phyloP scores from a whole-genome alignment of 2,113 vertebrate genomes.

The Apeltes quadracus region DNA sequence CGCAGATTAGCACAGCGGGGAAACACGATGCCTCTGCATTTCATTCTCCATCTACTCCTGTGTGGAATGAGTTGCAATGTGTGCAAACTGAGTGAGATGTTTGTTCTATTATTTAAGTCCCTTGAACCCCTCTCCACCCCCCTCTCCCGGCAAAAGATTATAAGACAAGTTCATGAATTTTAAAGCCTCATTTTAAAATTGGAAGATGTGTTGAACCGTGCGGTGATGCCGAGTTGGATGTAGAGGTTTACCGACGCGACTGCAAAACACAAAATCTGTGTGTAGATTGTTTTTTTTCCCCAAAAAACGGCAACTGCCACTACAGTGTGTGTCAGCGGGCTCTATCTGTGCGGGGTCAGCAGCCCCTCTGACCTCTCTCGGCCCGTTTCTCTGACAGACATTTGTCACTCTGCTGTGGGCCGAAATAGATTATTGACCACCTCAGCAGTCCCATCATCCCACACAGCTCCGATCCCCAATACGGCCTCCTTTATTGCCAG shows the following conservation, averaged over 20 bases:
- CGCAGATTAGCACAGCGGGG: not conserved
- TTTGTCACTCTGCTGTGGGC: constrained; percentile 83
- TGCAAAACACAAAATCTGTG: constrained; percentile 21
- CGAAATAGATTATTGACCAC: constrained; percentile 87
- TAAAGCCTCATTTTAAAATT: constrained; percentile 35
- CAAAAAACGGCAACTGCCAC: constrained; percentile 20
- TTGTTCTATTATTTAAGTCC: not conserved
- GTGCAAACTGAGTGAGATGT: no score
- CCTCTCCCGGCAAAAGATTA: not conserved
- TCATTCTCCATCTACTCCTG: not conserved
- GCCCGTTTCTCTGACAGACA: constrained; percentile 82
- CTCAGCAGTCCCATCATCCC: constrained; percentile 77
- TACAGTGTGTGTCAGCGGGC: constrained; percentile 1
- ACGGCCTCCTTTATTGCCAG: constrained; percentile 58
- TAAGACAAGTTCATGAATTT: constrained; percentile 23
- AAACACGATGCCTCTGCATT: no score
- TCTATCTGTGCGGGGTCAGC: constrained; percentile 68
- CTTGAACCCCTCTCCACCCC: not conserved
- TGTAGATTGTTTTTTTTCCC: constrained; percentile 10
- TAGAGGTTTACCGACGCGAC: constrained; percentile 51
- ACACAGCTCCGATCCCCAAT: constrained; percentile 51
- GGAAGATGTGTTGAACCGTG: not conserved
- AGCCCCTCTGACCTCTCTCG: constrained; percentile 80
- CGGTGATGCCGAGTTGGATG: constrained; percentile 53
- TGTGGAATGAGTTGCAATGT: not conserved